phyloP scores from a whole-genome alignment of 2,797 vertebrate species.

The Vipera latastei region DNA sequence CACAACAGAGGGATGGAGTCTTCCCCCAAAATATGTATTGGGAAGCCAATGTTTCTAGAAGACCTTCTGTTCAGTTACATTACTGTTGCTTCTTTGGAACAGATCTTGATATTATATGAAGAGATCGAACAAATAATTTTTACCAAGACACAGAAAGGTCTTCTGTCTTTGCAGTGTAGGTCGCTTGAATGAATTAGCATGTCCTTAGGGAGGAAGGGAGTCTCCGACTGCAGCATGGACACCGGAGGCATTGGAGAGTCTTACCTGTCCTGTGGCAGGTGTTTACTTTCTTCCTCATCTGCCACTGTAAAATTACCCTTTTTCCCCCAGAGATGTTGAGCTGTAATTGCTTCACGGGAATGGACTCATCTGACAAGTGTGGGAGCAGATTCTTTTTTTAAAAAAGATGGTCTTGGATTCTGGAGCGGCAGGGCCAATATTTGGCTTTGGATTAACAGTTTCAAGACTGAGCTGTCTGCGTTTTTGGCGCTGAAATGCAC shows the following conservation, averaged over 20 bases:
- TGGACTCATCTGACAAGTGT: background rate
- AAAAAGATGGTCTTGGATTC: no score
- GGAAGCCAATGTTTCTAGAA: no score
- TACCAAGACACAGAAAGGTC: background rate
- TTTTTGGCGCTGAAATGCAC: background rate
- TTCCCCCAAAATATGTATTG: background rate
- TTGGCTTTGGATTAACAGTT: background rate
- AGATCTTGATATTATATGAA: background rate
- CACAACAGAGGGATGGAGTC: background rate
- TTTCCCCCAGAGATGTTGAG: background rate
- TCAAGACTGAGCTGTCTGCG: background rate
- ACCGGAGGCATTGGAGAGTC: background rate
- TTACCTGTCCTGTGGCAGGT: background rate
- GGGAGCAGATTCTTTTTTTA: background rate
- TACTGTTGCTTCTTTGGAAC: slow-evolving; percentile 16
- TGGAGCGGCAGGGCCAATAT: no score
- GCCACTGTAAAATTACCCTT: background rate
- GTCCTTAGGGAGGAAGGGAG: background rate
- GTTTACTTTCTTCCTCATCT: background rate
- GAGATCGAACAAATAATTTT: slow-evolving; percentile 8
- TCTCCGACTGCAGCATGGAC: no score
- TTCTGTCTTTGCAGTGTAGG: background rate
- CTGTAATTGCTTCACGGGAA: background rate
- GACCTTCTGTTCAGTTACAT: background rate
- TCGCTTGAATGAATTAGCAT: background rate